These are phyloP conservation scores for Drosophila recens DNA, from an alignment of 2,888 invertebrate species.

Conservation along the genomic window DNA sequence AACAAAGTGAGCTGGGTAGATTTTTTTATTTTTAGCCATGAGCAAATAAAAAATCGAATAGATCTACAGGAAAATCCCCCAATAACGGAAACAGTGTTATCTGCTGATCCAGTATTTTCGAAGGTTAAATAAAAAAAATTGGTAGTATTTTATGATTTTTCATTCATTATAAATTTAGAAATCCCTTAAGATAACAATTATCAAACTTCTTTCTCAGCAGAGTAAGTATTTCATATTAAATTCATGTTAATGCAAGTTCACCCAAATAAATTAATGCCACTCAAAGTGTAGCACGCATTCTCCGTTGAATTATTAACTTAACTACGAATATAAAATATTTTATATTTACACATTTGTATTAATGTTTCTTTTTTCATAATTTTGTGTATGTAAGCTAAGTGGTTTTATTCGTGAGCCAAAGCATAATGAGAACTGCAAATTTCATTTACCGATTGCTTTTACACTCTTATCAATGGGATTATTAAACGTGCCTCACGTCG, in stretches of 20 bases:
- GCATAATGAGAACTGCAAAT: constrained; percentile 44
- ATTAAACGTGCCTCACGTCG: constrained; percentile 35
- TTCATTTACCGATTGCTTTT: constrained; percentile 56
- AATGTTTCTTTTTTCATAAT: not conserved
- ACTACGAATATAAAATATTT: not conserved
- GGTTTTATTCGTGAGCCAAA: constrained; percentile 10
- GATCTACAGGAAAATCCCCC: not conserved
- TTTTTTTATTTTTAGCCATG: too few species aligned
- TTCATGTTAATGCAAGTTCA: too few species aligned
- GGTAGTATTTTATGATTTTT: too few species aligned
- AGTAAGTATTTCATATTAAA: not conserved
- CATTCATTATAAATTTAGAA: too few species aligned
- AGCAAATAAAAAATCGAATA: not conserved
- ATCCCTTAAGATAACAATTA: too few species aligned
- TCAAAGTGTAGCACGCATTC: not conserved
- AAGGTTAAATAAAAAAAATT: too few species aligned
- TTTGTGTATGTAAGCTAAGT: not conserved
- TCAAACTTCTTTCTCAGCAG: too few species aligned
- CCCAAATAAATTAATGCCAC: not conserved
- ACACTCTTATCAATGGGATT: constrained; percentile 62
- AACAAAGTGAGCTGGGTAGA: too few species aligned
- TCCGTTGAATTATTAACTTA: not conserved
- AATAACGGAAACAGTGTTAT: too few species aligned
- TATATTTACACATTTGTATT: not conserved
- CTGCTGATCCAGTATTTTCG: too few species aligned